Evolutionary conservation across 2,113 vertebrate species (phyloP).

Genomic region (Rhinolophus ferrumequinum): DNA sequence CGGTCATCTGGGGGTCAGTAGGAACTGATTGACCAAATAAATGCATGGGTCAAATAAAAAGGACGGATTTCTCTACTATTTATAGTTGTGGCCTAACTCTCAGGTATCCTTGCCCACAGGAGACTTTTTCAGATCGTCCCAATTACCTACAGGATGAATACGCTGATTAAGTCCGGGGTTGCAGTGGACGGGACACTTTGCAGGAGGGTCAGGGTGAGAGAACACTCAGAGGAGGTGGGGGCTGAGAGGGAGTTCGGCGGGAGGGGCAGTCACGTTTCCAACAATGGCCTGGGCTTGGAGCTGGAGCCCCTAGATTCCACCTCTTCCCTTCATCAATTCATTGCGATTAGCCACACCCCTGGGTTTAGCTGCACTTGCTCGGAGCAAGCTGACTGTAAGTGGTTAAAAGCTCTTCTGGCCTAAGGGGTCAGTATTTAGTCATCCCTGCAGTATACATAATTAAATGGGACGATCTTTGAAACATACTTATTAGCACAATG

Average conservation of each 20-base stretch:
- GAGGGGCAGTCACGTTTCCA: neutral
- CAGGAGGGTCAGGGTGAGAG: neutral
- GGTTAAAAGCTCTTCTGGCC: neutral
- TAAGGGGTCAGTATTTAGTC: neutral
- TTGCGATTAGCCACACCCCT: neutral
- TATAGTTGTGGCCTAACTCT: constrained; percentile 66
- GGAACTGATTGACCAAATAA: constrained; percentile 39
- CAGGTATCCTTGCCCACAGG: constrained; percentile 6
- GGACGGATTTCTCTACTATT: constrained; percentile 32
- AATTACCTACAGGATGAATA: constrained; percentile 12
- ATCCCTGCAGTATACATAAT: neutral
- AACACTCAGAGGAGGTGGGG: neutral
- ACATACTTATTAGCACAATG: neutral
- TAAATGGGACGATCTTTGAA: neutral
- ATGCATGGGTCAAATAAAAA: constrained; percentile 54
- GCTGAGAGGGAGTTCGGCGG: no score
- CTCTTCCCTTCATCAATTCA: neutral
- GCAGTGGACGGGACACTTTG: neutral
- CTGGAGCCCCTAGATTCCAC: fast-evolving
- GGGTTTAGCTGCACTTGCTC: neutral
- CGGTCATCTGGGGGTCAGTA: neutral
- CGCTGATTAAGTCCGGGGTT: constrained; percentile 53
- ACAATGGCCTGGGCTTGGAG: neutral
- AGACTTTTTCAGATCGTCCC: constrained; percentile 21
- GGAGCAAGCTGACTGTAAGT: neutral